Evolutionary conservation across 2,113 vertebrate genomes (phyloP).

Genomic region (Patagioenas fasciata): DNA sequence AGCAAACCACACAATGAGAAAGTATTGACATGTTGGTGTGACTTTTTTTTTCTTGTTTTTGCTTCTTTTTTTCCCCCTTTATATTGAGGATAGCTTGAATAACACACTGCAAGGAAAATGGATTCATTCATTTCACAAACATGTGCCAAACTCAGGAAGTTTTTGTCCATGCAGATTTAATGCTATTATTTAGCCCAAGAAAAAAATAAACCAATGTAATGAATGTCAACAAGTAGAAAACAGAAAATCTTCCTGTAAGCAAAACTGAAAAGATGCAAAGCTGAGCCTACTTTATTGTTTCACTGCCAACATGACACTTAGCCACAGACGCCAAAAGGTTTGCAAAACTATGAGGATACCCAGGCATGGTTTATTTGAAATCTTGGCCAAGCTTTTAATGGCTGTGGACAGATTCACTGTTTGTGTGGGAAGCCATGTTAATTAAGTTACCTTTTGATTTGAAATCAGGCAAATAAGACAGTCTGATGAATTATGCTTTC

Average conservation of each 20-base stretch:
- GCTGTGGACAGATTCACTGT: background rate
- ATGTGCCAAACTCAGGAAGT: background rate
- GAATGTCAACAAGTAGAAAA: background rate
- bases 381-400: background rate
- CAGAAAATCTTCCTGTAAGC: background rate
- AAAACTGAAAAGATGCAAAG: background rate
- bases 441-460: background rate
- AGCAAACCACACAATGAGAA: background rate
- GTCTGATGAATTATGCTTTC: background rate
- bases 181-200: background rate
- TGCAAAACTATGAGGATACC: background rate
- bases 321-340: background rate
- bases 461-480: background rate
- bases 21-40: background rate
- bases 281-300: background rate
- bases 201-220: background rate
- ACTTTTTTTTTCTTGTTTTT: too few species aligned
- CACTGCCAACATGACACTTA: background rate
- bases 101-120: background rate
- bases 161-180: background rate
- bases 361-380: background rate
- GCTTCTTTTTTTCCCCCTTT: background rate
- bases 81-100: background rate
- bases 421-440: background rate
- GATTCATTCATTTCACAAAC: background rate